These are phyloP conservation scores for Phataginus tetradactyla DNA, from an alignment of 2,797 vertebrate species.

Conservation along the genomic window DNA sequence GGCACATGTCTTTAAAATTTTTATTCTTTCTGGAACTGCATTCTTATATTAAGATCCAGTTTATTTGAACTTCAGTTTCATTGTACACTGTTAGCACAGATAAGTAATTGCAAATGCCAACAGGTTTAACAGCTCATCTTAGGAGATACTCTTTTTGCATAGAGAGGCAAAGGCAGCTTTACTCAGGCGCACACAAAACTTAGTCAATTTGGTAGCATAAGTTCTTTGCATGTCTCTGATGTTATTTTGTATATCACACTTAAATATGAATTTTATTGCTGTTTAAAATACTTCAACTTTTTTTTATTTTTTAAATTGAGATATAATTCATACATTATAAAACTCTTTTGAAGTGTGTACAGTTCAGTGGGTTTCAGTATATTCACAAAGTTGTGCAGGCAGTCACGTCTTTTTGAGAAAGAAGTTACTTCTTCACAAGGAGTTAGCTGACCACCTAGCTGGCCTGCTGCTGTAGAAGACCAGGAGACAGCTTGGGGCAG, in stretches of 20 bases:
- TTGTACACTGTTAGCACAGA: neutral
- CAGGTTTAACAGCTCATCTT: neutral
- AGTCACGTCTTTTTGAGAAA: neutral
- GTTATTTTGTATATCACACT: neutral
- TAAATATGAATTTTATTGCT: neutral
- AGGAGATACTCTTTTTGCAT: neutral
- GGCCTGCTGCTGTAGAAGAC: neutral
- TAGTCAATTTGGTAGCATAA: neutral
- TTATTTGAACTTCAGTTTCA: neutral
- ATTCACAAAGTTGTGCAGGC: neutral
- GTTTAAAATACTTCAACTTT: neutral
- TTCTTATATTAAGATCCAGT: neutral
- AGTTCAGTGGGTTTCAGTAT: neutral
- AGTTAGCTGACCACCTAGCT: neutral
- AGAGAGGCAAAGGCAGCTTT: slow-evolving; percentile 11
- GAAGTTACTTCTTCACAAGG: neutral
- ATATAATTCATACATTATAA: neutral
- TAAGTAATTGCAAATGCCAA: neutral
- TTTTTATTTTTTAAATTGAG: neutral
- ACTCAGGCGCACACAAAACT: neutral
- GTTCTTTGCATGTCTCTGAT: neutral
- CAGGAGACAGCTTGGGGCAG: neutral
- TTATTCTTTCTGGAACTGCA: neutral
- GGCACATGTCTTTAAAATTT: neutral
- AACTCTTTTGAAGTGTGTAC: neutral